Evolutionary conservation across 2,797 vertebrate genomes (phyloP).

Genomic region (Gallirallus australis): DNA sequence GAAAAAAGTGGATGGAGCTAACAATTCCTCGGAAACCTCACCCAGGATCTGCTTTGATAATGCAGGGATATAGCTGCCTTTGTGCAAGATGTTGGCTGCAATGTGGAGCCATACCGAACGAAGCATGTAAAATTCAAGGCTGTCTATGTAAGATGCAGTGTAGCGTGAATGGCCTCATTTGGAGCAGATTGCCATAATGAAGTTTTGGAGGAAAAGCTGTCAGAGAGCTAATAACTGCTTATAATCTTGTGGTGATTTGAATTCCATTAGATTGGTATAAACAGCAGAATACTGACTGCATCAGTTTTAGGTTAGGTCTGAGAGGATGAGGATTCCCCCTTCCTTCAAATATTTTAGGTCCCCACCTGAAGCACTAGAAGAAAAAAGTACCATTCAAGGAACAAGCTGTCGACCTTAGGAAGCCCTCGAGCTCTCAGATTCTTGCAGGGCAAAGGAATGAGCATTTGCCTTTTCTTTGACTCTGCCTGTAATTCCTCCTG

Average conservation of each 20-base stretch:
- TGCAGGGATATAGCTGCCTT: neutral
- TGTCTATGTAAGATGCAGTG: neutral
- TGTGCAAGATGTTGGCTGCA: neutral
- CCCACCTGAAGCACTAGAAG: neutral
- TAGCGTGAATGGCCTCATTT: neutral
- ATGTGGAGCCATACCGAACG: neutral
- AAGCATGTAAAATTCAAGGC: neutral
- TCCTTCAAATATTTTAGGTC: neutral
- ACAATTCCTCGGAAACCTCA: rapidly evolving
- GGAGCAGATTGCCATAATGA: neutral
- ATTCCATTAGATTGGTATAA: neutral
- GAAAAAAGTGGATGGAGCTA: neutral
- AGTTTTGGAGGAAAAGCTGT: neutral
- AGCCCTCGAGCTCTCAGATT: neutral
- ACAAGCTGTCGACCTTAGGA: neutral
- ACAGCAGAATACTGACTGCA: neutral
- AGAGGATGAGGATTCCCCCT: neutral
- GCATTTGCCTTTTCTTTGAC: neutral
- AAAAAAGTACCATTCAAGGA: neutral
- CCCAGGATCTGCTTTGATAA: neutral
- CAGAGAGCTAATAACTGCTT: neutral
- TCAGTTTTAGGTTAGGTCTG: neutral
- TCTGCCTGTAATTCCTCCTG: neutral
- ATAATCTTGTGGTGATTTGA: neutral
- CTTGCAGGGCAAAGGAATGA: neutral